Conservation (phyloP, 2,888 invertebrate species). For the Chaetoderma sp. region DNA sequence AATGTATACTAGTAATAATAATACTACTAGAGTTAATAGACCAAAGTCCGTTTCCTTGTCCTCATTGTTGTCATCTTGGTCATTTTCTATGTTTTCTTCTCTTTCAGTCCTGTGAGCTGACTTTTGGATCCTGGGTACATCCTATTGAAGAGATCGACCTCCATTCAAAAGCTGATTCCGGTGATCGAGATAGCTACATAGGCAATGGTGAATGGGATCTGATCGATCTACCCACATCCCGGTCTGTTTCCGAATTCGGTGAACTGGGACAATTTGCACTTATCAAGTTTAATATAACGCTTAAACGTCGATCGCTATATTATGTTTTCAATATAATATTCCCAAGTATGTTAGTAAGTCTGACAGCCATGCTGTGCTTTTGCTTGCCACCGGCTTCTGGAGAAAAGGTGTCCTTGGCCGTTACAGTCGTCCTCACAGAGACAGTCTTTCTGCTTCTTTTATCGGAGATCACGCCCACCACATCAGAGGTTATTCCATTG, state of each 20-base stretch:
- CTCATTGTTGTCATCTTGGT: too few relatives aligned
- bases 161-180: neutral
- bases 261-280: neutral
- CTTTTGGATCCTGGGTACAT: conserved; percentile 5
- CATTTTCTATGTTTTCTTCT: too few relatives aligned
- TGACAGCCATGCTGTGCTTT: neutral
- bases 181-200: neutral
- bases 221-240: neutral
- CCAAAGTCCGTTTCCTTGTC: too few relatives aligned
- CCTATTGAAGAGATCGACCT: neutral
- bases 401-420: conserved; percentile 2
- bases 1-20: too few relatives aligned
- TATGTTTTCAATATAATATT: conserved; percentile 9
- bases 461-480: neutral
- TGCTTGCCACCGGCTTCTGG: conserved; percentile 1
- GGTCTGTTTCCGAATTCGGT: neutral
- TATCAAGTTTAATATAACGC: neutral
- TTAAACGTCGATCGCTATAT: neutral
- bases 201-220: conserved; percentile 8
- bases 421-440: neutral
- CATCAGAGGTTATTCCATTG: conserved; percentile 1
- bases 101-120: neutral
- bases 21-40: too few relatives aligned
- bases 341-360: neutral
- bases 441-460: conserved; percentile 3